Conservation (phyloP, 2,113 vertebrate species). For the Petromus typicus region DNA sequence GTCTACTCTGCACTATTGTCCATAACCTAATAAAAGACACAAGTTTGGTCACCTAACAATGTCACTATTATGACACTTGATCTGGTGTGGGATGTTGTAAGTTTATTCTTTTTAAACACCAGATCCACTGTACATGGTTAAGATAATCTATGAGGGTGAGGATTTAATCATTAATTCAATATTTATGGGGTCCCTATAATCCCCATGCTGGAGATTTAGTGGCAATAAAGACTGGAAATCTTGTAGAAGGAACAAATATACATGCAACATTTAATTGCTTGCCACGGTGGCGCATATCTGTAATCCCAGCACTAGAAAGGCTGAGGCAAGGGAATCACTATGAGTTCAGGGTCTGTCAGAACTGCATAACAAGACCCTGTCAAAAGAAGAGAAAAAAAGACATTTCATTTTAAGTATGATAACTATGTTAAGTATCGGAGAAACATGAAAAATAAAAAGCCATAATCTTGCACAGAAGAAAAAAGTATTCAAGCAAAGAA, state of each 20-base stretch:
- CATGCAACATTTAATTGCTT: conserved; percentile 11
- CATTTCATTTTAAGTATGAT: background rate
- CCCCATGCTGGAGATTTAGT: background rate
- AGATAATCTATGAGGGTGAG: background rate
- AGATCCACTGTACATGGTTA: background rate
- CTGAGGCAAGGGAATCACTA: background rate
- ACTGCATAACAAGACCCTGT: background rate
- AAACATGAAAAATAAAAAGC: background rate
- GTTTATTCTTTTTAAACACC: conserved; percentile 32
- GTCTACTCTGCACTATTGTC: background rate
- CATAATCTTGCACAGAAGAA: background rate
- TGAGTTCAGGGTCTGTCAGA: background rate
- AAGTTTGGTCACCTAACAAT: background rate
- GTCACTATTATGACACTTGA: background rate
- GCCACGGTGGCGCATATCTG: background rate
- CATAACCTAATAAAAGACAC: background rate
- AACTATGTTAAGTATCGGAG: background rate
- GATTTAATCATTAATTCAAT: conserved; percentile 34
- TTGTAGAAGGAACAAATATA: background rate
- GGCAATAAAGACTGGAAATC: conserved; percentile 38
- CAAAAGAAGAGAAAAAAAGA: background rate
- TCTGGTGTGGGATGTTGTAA: background rate
- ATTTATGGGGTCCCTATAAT: background rate
- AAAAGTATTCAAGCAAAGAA: conserved; percentile 27
- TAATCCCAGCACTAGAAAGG: background rate